Conservation (phyloP, 2,797 vertebrate genomes). For the Holocentrus rufus region DNA sequence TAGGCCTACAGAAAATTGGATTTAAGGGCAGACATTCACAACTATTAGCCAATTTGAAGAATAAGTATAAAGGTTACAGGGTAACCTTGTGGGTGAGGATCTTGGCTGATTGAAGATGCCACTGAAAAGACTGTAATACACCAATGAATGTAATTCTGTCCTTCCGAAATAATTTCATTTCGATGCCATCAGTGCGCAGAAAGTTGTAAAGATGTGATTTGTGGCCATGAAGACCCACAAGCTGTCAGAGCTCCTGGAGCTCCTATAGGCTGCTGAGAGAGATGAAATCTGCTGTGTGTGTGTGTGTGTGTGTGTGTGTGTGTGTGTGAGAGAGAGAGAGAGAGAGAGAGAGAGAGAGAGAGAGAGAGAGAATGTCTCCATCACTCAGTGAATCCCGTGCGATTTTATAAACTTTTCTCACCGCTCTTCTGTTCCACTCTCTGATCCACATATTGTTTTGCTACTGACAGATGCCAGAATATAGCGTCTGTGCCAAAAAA, state of each 20-base stretch:
- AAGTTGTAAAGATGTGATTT: not conserved
- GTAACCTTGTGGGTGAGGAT: not conserved
- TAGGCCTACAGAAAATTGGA: conserved; percentile 47
- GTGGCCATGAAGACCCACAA: not conserved
- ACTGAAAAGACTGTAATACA: conserved; percentile 8
- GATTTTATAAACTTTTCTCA: conserved; percentile 68
- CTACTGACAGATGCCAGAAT: conserved; percentile 73
- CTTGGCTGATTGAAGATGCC: conserved; percentile 17
- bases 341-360: no score
- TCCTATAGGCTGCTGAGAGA: conserved; percentile 3
- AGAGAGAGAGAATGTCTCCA: conserved; percentile 28
- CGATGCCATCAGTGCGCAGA: not conserved
- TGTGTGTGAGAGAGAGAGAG: no score
- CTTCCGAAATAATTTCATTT: not conserved
- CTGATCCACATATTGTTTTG: conserved; percentile 70
- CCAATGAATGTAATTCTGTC: not conserved
- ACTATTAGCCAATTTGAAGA: conserved; percentile 55
- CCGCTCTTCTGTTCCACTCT: conserved; percentile 53
- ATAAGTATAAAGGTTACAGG: conserved; percentile 35
- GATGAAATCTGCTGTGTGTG: conserved; percentile 29
- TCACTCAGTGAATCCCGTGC: conserved; percentile 52
- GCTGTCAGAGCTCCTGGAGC: conserved; percentile 6
- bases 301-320: conserved; percentile 3
- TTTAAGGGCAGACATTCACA: conserved; percentile 55
- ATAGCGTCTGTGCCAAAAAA: conserved; percentile 56